A percentile compares a stretch with the other conserved stretches of the same genome.
Conservation (phyloP, 2,797 vertebrate species). For the Xenops minutus region DNA sequence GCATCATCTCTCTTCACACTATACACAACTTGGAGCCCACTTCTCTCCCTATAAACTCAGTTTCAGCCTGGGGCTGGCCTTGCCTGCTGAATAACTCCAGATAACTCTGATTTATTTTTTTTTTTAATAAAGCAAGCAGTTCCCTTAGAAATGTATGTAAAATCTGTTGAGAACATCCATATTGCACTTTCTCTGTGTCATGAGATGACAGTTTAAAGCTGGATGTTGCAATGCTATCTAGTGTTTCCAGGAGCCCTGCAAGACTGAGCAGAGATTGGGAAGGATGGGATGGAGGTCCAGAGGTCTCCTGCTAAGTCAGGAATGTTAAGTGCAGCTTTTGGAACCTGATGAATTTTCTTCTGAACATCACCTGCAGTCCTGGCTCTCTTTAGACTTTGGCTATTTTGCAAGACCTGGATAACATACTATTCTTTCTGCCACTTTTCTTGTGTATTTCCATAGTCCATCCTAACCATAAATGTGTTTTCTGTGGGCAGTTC, state of each 20-base stretch:
- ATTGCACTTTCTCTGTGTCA: background rate
- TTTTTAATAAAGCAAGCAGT: background rate
- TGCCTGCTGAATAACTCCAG: background rate
- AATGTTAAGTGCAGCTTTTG: background rate
- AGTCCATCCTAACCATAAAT: background rate
- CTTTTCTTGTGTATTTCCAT: background rate
- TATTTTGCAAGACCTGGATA: background rate
- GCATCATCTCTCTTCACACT: background rate
- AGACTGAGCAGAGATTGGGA: background rate
- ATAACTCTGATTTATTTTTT: background rate
- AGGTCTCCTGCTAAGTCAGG: background rate
- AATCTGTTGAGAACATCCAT: background rate
- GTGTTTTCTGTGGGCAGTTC: background rate
- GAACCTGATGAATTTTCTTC: background rate
- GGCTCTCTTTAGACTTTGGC: background rate
- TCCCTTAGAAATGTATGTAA: background rate
- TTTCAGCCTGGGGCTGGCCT: background rate
- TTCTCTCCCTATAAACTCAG: background rate
- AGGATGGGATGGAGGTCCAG: background rate
- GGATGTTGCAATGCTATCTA: background rate
- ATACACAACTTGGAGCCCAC: background rate
- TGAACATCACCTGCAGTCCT: background rate
- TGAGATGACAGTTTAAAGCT: background rate
- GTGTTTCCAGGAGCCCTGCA: background rate
- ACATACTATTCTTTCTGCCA: background rate